phyloP scores from a whole-genome alignment of 2,113 vertebrate genomes.

The Ivindomyrus marchei region DNA sequence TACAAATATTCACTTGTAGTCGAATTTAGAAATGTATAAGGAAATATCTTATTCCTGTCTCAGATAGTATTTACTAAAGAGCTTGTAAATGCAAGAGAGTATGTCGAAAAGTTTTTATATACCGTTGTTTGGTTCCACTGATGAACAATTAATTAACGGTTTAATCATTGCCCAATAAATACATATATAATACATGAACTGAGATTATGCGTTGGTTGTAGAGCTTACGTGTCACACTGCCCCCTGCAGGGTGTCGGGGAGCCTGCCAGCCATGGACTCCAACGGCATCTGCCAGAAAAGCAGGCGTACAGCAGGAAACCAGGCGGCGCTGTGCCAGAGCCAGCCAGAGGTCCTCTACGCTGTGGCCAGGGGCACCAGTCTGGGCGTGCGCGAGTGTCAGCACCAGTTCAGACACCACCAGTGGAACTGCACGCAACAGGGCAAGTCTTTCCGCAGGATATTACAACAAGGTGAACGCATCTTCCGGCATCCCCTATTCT shows the following conservation, averaged over 20 bases:
- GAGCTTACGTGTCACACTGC: neutral
- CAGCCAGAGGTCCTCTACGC: slow-evolving; percentile 74
- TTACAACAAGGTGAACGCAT: slow-evolving; percentile 73
- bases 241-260: slow-evolving; percentile 68
- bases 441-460: slow-evolving; percentile 75
- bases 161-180: neutral
- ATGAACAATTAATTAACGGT: neutral
- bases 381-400: slow-evolving; percentile 77
- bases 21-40: neutral
- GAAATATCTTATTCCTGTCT: neutral
- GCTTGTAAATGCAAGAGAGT: neutral
- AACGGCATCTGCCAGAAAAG: slow-evolving; percentile 81
- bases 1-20: neutral
- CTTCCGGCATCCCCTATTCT: neutral
- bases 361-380: slow-evolving; percentile 71
- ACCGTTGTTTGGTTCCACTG: neutral
- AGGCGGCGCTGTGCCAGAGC: slow-evolving; percentile 45
- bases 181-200: neutral
- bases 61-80: neutral
- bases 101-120: neutral
- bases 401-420: slow-evolving; percentile 75
- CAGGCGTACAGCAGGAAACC: slow-evolving; percentile 63
- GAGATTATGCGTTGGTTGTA: neutral
- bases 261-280: slow-evolving; percentile 76
- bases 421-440: slow-evolving; percentile 82